phyloP scores from a whole-genome alignment of 2,797 vertebrate species.

The Gymnothorax reevesii region DNA sequence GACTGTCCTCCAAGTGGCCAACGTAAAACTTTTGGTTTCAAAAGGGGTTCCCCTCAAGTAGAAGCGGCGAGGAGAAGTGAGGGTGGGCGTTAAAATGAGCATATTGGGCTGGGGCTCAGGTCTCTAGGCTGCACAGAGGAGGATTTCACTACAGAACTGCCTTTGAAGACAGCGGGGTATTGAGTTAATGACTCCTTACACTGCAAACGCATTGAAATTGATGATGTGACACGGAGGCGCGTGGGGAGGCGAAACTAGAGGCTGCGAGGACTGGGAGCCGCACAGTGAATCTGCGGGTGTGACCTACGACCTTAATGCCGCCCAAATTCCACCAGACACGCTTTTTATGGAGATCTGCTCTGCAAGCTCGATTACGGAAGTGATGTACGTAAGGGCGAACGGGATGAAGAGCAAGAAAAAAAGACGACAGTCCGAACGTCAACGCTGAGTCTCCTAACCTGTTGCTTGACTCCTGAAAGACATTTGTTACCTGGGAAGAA shows the following conservation, averaged over 20 bases:
- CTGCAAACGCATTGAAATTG: constrained; percentile 23
- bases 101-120: background rate
- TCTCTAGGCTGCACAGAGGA: background rate
- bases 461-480: background rate
- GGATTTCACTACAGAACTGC: background rate
- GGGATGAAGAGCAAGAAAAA: background rate
- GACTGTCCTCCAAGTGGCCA: no score
- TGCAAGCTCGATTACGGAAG: constrained; percentile 16
- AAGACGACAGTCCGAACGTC: background rate
- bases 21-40: background rate
- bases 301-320: constrained; percentile 21
- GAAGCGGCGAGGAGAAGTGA: background rate
- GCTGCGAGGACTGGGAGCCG: constrained; percentile 7
- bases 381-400: background rate
- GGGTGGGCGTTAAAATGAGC: background rate
- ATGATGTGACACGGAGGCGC: constrained; percentile 16
- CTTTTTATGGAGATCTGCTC: background rate
- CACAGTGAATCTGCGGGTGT: background rate
- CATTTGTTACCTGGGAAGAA: background rate
- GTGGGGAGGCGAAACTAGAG: background rate
- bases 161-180: constrained; percentile 8
- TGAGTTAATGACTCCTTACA: constrained; percentile 27
- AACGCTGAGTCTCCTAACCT: background rate
- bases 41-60: background rate
- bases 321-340: background rate